Conservation (phyloP, 2,888 invertebrate genomes). For the Pandemis corylana region DNA sequence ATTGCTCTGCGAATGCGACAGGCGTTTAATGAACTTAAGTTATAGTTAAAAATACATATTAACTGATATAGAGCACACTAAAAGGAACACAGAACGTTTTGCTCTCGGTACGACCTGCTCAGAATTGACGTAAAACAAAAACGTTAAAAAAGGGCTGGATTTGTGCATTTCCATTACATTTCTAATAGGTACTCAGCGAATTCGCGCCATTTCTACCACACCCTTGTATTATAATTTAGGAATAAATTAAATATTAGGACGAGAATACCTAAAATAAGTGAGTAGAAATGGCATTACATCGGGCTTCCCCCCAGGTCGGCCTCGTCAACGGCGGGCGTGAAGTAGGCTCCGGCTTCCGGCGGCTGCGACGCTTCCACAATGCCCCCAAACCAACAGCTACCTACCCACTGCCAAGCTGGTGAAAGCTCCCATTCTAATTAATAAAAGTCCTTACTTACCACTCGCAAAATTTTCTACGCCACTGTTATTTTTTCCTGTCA, state of each 20-base stretch:
- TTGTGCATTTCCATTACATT: background rate
- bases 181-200: background rate
- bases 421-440: constrained; percentile 20
- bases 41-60: background rate
- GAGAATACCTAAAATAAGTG: constrained; percentile 13
- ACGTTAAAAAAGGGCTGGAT: too few species aligned
- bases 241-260: constrained; percentile 14
- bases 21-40: constrained; percentile 17
- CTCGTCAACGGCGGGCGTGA: constrained; percentile 68
- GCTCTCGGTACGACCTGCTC: too few species aligned
- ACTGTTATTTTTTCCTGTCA: background rate
- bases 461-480: background rate
- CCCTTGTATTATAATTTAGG: constrained; percentile 3
- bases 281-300: constrained; percentile 12
- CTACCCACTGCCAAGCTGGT: constrained; percentile 8
- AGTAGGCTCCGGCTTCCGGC: constrained; percentile 71
- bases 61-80: too few species aligned
- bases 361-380: constrained; percentile 42
- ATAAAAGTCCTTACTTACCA: constrained; percentile 6
- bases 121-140: too few species aligned
- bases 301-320: constrained; percentile 43
- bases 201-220: background rate
- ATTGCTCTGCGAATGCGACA: constrained; percentile 44
- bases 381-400: constrained; percentile 16
- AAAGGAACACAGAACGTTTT: too few species aligned